Evolutionary conservation across 2,888 invertebrate genomes (phyloP), one percentile per base, ranked within the genome.

Genomic region (Lepidochrysops patricia): DNA sequence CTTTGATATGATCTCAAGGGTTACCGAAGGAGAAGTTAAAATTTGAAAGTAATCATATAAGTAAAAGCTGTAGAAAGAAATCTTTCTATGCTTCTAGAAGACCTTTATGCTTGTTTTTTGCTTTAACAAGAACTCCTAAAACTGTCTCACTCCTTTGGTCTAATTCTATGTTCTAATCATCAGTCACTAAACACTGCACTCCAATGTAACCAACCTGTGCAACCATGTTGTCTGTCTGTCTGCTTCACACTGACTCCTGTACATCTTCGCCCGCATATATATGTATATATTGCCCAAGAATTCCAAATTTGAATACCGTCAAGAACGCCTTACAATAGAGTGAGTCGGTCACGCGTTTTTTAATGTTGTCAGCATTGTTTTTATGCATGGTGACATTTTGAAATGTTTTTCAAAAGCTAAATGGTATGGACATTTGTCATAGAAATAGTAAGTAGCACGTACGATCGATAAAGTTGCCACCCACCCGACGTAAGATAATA

Each of bases 291-390:
- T 77, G 67, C 74, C 71, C 66, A 43, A 43, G 43, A 43, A 4
- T 87, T 88, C 82, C 85, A 86, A 87, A 89, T 89, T 89, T 89
- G 80, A 89, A 89, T 88, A 88, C 86, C 82, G 82, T 88, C 89
- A 89, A 89, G 89, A 86, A 89, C 88, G 84, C 89, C 67, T 77
- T 79, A 88, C 88, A 88, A 89, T 87, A 83, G 75, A 74, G 76
- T 75, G 76, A 80, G 88, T 19, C 19, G 43, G 43, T 43, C 43
- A 43, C 43, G 43, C 43, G 23, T 43, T 43, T 43, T 29, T 43
- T 19, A 43, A 43, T 43, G 43, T 43, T 43, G 43, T 43, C 43
- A 43, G 43, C 9, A 43, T 43, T 43, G 43, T 43, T 43, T 43
- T 43, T 43, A 9, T 0, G 9, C 19, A 29, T 29, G 29, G 29